Percentiles rank a stretch among this genome's conserved stretches.
Conservation (phyloP, 2,113 vertebrate species). For the Garra rufa region DNA sequence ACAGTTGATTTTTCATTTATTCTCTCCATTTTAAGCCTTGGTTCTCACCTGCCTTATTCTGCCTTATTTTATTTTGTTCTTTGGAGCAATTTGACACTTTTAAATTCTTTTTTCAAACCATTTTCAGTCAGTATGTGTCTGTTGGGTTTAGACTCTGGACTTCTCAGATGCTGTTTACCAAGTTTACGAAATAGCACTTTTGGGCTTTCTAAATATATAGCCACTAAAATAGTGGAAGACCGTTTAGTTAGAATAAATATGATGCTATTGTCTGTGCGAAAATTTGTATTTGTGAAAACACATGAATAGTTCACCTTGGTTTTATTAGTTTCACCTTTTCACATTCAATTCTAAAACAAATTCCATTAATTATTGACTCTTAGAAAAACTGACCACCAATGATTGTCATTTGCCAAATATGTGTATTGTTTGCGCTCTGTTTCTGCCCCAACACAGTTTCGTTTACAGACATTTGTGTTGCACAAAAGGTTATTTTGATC, state of each 20-base stretch:
- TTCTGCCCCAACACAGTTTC: slow-evolving; percentile 33
- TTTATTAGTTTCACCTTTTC: slow-evolving; percentile 28
- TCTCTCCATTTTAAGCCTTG: neutral
- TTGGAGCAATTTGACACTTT: neutral
- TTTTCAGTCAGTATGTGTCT: neutral
- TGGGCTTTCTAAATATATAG: neutral
- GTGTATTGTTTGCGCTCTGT: slow-evolving; percentile 44
- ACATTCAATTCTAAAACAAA: neutral
- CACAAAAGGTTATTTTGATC: slow-evolving; percentile 52
- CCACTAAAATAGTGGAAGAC: neutral
- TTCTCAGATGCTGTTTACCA: neutral
- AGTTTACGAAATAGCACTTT: slow-evolving; percentile 15
- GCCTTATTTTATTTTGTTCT: slow-evolving; percentile 20
- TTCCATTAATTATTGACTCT: neutral
- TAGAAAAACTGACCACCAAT: slow-evolving; percentile 15
- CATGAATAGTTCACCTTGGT: neutral
- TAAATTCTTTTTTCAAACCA: neutral
- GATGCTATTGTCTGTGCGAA: neutral
- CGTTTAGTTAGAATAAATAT: slow-evolving; percentile 12
- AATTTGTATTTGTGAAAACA: neutral
- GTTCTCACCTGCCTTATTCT: slow-evolving; percentile 6
- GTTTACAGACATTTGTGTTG: slow-evolving; percentile 48
- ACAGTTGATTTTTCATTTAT: neutral
- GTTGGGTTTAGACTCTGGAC: neutral
- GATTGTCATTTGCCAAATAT: slow-evolving; percentile 60